These are phyloP conservation scores for Telenomus remus DNA, from an alignment of 1,140 invertebrate genomes.

Conservation along the genomic window DNA sequence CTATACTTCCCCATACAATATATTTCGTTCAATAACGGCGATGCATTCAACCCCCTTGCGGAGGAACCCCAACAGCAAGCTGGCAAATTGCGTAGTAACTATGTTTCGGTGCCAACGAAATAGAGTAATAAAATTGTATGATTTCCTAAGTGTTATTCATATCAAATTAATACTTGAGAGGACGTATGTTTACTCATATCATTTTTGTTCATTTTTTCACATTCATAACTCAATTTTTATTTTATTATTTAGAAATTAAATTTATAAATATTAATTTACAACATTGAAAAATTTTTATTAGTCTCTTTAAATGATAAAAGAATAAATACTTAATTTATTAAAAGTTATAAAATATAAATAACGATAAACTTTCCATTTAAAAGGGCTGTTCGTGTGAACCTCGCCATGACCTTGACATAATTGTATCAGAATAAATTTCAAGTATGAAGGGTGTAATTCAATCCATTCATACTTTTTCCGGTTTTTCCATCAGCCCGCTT, in stretches of 20 bases:
- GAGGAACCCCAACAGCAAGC: constrained; percentile 25
- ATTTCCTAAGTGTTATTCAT: constrained; percentile 9
- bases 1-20: constrained; percentile 25
- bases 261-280: no score
- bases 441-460: neutral
- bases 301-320: no score
- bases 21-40: constrained; percentile 40
- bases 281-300: no score
- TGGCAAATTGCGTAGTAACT: constrained; percentile 42
- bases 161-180: neutral
- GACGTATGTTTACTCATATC: no score
- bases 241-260: no score
- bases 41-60: constrained; percentile 34
- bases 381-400: no score
- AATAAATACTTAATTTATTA: no score
- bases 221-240: no score
- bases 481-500: neutral
- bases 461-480: neutral
- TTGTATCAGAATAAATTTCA: constrained; percentile 11
- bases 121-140: constrained; percentile 19
- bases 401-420: constrained; percentile 16
- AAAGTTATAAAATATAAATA: no score
- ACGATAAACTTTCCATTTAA: no score
- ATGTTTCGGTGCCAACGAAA: constrained; percentile 25
- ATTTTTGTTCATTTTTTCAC: no score